Percentiles rank a stretch among this genome's conserved stretches.
Evolutionary conservation across 2,888 invertebrate species (phyloP).

Genomic region (Flexamia atlantica): DNA sequence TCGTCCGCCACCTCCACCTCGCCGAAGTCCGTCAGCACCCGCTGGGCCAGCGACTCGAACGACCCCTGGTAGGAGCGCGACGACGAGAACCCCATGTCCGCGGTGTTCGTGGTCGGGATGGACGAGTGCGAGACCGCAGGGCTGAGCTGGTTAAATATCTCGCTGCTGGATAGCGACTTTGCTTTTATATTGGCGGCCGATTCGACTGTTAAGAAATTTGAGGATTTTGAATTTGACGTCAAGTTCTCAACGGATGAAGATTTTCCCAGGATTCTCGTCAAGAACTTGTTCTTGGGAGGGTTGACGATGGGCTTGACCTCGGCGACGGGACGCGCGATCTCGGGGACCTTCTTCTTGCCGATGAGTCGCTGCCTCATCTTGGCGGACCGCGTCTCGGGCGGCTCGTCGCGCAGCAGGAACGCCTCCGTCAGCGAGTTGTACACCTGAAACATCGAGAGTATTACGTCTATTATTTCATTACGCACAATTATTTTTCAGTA

Average conservation of each 20-base stretch:
- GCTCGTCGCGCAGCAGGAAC: constrained; percentile 65
- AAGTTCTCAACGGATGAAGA: constrained; percentile 68
- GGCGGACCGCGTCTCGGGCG: constrained; percentile 63
- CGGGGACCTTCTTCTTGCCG: constrained; percentile 65
- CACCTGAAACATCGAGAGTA: constrained; percentile 52
- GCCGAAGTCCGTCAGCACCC: constrained; percentile 63
- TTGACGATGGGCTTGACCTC: constrained; percentile 59
- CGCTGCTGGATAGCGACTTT: constrained; percentile 64
- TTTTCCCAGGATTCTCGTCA: constrained; percentile 67
- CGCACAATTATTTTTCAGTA: too few relatives aligned
- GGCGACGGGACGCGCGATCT: constrained; percentile 32
- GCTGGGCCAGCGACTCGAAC: constrained; percentile 56
- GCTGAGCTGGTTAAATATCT: constrained; percentile 59
- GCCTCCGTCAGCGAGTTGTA: constrained; percentile 67
- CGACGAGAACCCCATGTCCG: constrained; percentile 51
- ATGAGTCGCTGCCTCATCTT: constrained; percentile 66
- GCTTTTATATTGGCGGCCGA: constrained; percentile 50
- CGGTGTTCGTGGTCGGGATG: constrained; percentile 49
- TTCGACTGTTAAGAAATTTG: constrained; percentile 51
- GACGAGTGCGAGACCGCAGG: constrained; percentile 50
- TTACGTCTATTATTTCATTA: too few relatives aligned
- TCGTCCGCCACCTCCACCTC: constrained; percentile 59
- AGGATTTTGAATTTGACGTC: constrained; percentile 10
- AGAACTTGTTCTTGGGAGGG: constrained; percentile 67
- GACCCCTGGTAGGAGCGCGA: constrained; percentile 65